Conservation (phyloP, 2,113 vertebrate genomes). For the Conger conger region DNA sequence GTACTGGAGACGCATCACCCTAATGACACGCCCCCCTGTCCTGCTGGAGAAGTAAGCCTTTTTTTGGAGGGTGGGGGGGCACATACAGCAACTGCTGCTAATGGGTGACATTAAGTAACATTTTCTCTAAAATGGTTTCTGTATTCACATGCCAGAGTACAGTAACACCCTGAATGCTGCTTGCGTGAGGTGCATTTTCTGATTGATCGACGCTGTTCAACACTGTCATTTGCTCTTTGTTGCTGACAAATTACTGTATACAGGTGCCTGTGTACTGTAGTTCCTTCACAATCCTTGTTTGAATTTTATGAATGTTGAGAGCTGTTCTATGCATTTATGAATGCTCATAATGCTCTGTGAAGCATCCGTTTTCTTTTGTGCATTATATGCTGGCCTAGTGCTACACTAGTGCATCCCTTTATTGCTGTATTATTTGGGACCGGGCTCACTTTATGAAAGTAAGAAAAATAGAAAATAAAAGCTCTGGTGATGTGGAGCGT, state of each 20-base stretch:
- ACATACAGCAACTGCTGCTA: not conserved
- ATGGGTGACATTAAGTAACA: not conserved
- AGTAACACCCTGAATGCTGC: not conserved
- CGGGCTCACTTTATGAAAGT: not conserved
- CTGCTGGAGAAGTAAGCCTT: constrained; percentile 94
- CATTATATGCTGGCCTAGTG: not conserved
- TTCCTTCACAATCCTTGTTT: too few relatives aligned
- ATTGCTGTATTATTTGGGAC: not conserved
- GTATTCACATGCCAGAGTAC: not conserved
- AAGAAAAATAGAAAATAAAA: too few relatives aligned
- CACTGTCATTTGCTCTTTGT: too few relatives aligned
- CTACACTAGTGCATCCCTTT: not conserved
- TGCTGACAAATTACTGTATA: too few relatives aligned
- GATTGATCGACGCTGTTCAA: too few relatives aligned
- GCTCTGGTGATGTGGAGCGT: not conserved
- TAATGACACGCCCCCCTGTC: constrained; percentile 91
- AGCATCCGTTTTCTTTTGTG: not conserved
- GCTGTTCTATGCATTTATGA: not conserved
- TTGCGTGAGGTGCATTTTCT: too few relatives aligned
- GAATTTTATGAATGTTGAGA: not conserved
- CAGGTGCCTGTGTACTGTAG: too few relatives aligned
- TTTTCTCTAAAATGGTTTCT: not conserved
- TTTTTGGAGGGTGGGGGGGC: not conserved
- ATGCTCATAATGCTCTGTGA: not conserved
- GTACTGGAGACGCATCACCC: constrained; percentile 94